phyloP scores from a whole-genome alignment of 2,113 vertebrate genomes.

The Anthoscopus minutus region DNA sequence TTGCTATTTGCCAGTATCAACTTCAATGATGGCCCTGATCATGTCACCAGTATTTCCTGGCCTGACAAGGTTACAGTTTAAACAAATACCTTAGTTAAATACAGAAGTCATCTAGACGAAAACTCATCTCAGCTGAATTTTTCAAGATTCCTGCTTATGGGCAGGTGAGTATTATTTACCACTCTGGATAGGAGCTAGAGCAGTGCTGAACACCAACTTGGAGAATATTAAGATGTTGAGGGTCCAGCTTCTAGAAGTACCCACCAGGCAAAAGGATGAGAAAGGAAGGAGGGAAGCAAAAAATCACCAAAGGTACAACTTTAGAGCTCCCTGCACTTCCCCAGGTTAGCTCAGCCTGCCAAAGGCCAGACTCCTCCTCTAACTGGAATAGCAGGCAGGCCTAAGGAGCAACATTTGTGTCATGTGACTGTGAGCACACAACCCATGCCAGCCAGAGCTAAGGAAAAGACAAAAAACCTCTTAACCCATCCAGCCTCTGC shows the following conservation, averaged over 20 bases:
- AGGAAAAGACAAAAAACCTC: not conserved
- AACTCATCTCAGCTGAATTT: not conserved
- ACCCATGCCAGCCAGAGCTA: not conserved
- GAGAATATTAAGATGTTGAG: not conserved
- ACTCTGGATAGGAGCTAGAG: not conserved
- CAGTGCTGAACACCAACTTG: not conserved
- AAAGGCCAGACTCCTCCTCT: not conserved
- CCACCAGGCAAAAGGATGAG: not conserved
- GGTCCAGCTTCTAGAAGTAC: not conserved
- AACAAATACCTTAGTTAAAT: not conserved
- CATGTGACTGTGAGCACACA: rapidly evolving
- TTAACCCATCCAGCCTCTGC: not conserved
- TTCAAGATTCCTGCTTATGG: not conserved
- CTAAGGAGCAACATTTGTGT: not conserved
- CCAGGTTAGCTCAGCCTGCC: not conserved
- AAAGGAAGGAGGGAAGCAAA: not conserved
- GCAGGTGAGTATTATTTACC: not conserved
- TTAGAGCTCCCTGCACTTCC: not conserved
- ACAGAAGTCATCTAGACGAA: not conserved
- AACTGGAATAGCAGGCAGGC: not conserved
- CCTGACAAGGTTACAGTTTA: not conserved
- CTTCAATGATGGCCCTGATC: not conserved
- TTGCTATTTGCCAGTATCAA: not conserved
- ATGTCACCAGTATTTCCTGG: not conserved
- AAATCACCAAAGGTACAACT: not conserved